phyloP scores from a whole-genome alignment of 53 echinoderm and acorn worm species.

The Holothuria scabra region DNA sequence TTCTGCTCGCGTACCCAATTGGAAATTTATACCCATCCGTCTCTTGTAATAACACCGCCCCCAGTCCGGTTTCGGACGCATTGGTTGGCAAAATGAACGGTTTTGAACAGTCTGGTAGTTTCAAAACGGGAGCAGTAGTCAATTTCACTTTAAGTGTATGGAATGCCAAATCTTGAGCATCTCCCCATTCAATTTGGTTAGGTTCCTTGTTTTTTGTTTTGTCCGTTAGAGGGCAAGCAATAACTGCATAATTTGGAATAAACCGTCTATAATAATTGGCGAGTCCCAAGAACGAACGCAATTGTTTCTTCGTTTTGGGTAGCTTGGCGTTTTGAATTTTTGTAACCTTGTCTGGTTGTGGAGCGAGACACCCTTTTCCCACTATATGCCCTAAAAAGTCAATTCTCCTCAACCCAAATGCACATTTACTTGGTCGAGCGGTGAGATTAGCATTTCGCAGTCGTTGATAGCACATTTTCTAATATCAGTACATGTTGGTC shows the following conservation, averaged over 20 bases:
- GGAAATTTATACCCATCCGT: constrained; percentile 43
- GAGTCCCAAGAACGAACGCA: constrained; percentile 38
- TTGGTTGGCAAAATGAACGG: constrained; percentile 61
- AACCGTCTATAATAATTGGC: constrained; percentile 37
- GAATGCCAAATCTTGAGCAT: constrained; percentile 35
- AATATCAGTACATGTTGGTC: constrained; percentile 32
- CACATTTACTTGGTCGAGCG: constrained; percentile 51
- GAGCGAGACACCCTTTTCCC: constrained; percentile 32
- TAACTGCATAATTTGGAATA: constrained; percentile 52
- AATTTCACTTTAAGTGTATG: constrained; percentile 15
- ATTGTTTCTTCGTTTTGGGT: constrained; percentile 50
- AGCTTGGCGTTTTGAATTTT: constrained; percentile 15
- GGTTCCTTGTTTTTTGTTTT: too few species aligned
- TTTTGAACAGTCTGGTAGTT: constrained; percentile 36
- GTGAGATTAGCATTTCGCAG: constrained; percentile 16
- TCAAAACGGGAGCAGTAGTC: constrained; percentile 35
- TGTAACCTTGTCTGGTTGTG: constrained; percentile 47
- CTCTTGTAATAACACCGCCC: constrained; percentile 68
- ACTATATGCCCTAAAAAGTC: constrained; percentile 46
- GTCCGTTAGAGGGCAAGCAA: constrained; percentile 40
- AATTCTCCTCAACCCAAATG: constrained; percentile 25
- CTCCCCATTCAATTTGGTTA: constrained; percentile 42
- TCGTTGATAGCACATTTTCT: constrained; percentile 32
- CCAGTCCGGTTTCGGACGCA: constrained; percentile 58
- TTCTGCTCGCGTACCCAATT: constrained; percentile 64